These are phyloP conservation scores for Cyphomyrus plagiostoma DNA, from an alignment of 2,113 vertebrate species.

Conservation along the genomic window DNA sequence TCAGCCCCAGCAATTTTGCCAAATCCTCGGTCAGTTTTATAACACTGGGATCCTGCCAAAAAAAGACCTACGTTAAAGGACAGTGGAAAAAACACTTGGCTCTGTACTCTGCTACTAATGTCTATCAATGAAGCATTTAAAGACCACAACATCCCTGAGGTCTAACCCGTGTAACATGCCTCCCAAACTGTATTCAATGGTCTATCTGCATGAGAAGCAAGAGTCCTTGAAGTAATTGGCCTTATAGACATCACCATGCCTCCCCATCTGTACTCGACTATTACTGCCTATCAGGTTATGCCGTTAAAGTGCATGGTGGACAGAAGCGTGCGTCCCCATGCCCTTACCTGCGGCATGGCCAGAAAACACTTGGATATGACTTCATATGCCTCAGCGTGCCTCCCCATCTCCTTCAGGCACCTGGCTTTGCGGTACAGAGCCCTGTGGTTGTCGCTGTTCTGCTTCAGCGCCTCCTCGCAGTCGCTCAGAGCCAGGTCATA, in stretches of 20 bases:
- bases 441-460: conserved; percentile 81
- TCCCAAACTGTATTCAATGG: background rate
- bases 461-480: conserved; percentile 75
- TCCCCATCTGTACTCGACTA: background rate
- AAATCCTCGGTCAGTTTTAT: conserved; percentile 89
- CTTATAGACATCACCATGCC: conserved; percentile 73
- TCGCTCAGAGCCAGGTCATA: conserved; percentile 81
- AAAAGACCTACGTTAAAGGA: background rate
- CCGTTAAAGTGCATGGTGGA: background rate
- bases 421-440: conserved; percentile 86
- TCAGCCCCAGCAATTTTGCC: conserved; percentile 87
- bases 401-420: conserved; percentile 79
- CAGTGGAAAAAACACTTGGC: background rate
- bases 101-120: background rate
- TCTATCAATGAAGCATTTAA: background rate
- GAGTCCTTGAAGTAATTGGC: conserved; percentile 69
- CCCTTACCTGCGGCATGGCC: conserved; percentile 80
- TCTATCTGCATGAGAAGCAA: background rate
- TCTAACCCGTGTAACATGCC: background rate
- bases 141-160: background rate
- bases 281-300: background rate
- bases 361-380: conserved; percentile 90
- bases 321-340: background rate
- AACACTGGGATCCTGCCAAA: conserved; percentile 79
- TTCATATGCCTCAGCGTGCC: conserved; percentile 83